Conservation (phyloP, 2,113 vertebrate genomes). For the Mirza zaza region DNA sequence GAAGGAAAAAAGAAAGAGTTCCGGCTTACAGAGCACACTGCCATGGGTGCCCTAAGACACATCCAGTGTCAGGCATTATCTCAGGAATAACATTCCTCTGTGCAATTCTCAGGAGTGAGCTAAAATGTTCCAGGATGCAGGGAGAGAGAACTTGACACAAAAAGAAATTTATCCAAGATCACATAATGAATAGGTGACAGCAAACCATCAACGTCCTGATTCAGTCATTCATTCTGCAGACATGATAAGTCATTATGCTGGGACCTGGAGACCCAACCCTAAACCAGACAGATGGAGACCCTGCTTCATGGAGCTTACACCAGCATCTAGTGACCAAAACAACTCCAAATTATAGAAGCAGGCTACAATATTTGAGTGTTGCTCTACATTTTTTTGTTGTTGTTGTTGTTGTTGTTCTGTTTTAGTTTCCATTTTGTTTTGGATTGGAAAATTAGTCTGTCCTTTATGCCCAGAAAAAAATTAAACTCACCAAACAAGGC, state of each 20-base stretch:
- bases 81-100: not conserved
- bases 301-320: not conserved
- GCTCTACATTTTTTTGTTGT: not conserved
- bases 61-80: not conserved
- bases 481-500: not conserved
- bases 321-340: not conserved
- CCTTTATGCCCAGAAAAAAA: not conserved
- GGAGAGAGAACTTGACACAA: not conserved
- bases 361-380: not conserved
- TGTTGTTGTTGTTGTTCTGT: not conserved
- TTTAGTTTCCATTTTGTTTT: conserved; percentile 28
- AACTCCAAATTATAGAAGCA: not conserved
- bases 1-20: not conserved
- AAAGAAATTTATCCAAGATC: not conserved
- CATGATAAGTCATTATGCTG: not conserved
- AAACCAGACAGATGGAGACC: not conserved
- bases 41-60: not conserved
- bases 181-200: not conserved
- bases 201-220: not conserved
- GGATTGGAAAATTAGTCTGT: not conserved
- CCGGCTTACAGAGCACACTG: not conserved
- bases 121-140: not conserved
- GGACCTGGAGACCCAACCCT: not conserved
- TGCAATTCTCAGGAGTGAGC: not conserved
- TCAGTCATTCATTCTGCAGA: not conserved